Conservation (phyloP, 2,113 vertebrate genomes). For the Rhegmatorhina hoffmannsi region DNA sequence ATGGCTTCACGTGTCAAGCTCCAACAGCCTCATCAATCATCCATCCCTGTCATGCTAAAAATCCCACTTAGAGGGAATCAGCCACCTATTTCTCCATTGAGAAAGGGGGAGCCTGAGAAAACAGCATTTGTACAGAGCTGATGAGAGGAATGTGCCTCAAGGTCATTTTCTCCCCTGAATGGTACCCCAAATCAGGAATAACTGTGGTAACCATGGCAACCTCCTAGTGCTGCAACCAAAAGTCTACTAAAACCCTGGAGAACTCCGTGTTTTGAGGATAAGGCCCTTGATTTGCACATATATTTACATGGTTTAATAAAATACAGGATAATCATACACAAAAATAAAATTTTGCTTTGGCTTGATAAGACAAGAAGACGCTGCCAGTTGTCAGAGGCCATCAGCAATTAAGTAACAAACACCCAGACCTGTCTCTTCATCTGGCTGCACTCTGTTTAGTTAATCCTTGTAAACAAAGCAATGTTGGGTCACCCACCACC, state of each 20-base stretch:
- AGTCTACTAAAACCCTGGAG: not conserved
- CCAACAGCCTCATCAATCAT: not conserved
- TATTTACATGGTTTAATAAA: constrained; percentile 27
- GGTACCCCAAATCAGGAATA: not conserved
- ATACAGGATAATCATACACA: not conserved
- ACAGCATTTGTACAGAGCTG: rapidly evolving
- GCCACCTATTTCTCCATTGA: not conserved
- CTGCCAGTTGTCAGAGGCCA: not conserved
- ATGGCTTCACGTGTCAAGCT: not conserved
- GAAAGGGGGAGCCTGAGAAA: not conserved
- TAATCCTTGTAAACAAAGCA: not conserved
- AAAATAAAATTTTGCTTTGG: not conserved
- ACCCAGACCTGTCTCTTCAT: not conserved
- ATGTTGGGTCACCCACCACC: not conserved
- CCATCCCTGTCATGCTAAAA: not conserved
- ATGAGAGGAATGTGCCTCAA: not conserved
- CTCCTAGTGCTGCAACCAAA: not conserved
- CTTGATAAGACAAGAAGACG: not conserved
- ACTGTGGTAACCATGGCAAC: not conserved
- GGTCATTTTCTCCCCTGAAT: not conserved
- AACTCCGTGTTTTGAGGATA: not conserved
- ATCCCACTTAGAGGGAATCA: not conserved
- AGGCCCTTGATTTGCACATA: not conserved
- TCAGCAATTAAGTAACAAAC: not conserved
- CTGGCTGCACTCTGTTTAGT: not conserved